phyloP scores from a whole-genome alignment of 2,888 invertebrate species.

The Fragum fragum region DNA sequence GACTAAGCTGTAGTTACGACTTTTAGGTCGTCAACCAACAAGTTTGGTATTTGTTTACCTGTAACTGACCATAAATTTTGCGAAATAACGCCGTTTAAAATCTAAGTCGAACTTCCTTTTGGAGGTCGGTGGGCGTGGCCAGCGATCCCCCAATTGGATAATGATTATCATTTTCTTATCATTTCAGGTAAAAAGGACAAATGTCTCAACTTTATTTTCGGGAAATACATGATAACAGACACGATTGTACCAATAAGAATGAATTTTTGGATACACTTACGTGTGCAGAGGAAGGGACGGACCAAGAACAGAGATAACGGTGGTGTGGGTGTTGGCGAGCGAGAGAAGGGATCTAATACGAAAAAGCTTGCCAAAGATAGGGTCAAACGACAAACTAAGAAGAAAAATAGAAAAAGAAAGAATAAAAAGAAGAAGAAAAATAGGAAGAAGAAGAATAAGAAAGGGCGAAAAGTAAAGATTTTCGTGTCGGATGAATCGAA shows the following conservation, averaged over 20 bases:
- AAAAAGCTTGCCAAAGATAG: not conserved
- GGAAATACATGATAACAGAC: conserved; percentile 32
- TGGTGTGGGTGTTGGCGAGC: not conserved
- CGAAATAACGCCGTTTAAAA: too few relatives aligned
- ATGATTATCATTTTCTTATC: conserved; percentile 12
- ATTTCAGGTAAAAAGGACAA: conserved; percentile 47
- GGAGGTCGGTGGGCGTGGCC: too few relatives aligned
- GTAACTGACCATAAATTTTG: too few relatives aligned
- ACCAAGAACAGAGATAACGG: conserved; percentile 15
- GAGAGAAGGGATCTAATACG: not conserved
- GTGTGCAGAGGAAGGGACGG: conserved; percentile 25
- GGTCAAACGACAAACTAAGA: conserved; percentile 8
- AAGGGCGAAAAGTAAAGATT: conserved; percentile 48
- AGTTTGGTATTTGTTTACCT: too few relatives aligned
- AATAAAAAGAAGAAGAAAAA: conserved; percentile 5
- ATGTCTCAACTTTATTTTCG: conserved; percentile 42
- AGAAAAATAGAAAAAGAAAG: conserved; percentile 22
- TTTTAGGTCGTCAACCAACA: too few relatives aligned
- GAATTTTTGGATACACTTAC: conserved; percentile 46
- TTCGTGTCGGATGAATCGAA: conserved; percentile 49
- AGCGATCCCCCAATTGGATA: too few relatives aligned
- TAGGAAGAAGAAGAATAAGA: conserved; percentile 26
- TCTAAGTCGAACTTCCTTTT: too few relatives aligned
- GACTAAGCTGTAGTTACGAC: too few relatives aligned
- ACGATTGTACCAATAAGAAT: conserved; percentile 39